phyloP scores from a whole-genome alignment of 1,140 invertebrate species.

The Patella vulgata region DNA sequence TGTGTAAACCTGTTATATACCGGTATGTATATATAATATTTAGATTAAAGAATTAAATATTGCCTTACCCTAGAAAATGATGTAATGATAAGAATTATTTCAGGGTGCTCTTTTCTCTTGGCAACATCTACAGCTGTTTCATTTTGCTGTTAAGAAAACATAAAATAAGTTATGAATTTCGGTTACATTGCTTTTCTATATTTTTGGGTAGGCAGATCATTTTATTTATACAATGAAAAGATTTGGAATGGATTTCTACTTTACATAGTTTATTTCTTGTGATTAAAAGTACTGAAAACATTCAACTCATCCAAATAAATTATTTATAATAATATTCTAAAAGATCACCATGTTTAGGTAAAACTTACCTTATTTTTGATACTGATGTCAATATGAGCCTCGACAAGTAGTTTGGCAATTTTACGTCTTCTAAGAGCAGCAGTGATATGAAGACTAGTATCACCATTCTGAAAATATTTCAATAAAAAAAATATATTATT shows the following conservation, averaged over 20 bases:
- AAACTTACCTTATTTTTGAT: slow-evolving; percentile 85
- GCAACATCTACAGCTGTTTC: slow-evolving; percentile 93
- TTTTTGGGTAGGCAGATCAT: too few relatives aligned
- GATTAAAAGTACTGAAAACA: slow-evolving; percentile 6
- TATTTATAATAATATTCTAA: too few relatives aligned
- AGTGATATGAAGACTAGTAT: slow-evolving; percentile 92
- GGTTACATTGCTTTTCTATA: too few relatives aligned
- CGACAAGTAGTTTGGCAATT: slow-evolving; percentile 88
- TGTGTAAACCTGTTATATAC: too few relatives aligned
- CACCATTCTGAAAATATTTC: slow-evolving; percentile 86
- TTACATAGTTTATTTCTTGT: background rate
- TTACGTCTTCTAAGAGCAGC: slow-evolving; percentile 93
- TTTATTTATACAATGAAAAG: background rate
- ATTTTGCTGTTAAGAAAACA: slow-evolving; percentile 74
- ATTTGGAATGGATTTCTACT: background rate
- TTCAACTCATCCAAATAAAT: too few relatives aligned
- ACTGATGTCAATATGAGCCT: slow-evolving; percentile 82
- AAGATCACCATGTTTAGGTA: too few relatives aligned
- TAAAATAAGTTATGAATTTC: slow-evolving; percentile 11
- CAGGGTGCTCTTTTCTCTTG: slow-evolving; percentile 82
- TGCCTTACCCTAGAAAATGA: slow-evolving; percentile 46
- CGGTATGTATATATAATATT: too few relatives aligned
- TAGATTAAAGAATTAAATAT: too few relatives aligned
- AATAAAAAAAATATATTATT: too few relatives aligned
- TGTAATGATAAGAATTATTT: slow-evolving; percentile 75